Percentiles rank a stretch among this genome's conserved stretches.
Conservation (phyloP, 2,888 invertebrate species). For the Ichneumoninae sp. region DNA sequence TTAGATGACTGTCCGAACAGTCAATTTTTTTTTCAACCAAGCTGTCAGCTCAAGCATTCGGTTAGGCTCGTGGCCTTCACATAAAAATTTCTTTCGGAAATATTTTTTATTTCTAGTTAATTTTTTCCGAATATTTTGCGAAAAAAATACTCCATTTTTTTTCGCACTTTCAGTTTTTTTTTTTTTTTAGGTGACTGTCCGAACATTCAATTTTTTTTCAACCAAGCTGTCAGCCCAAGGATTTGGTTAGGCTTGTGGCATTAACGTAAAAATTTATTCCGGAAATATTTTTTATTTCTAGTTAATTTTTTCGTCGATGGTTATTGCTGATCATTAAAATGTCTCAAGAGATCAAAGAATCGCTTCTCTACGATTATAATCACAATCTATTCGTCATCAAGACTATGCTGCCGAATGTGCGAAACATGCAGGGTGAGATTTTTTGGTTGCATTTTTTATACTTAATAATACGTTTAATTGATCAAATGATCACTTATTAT, state of each 20-base stretch:
- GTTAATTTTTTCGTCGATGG: background rate
- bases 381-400: constrained; percentile 85
- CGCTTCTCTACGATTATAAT: constrained; percentile 85
- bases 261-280: constrained; percentile 19
- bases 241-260: background rate
- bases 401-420: constrained; percentile 84
- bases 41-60: background rate
- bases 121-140: too few species aligned
- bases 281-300: constrained; percentile 23
- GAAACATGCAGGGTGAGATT: constrained; percentile 76
- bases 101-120: constrained; percentile 25
- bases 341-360: constrained; percentile 68
- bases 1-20: background rate
- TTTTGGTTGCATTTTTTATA: background rate
- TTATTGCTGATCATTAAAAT: constrained; percentile 43
- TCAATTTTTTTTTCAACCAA: background rate
- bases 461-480: background rate
- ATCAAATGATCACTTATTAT: background rate
- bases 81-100: constrained; percentile 29
- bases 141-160: too few species aligned
- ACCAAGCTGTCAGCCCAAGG: background rate
- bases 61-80: background rate
- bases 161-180: background rate
- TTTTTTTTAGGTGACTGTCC: background rate
- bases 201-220: background rate